Percentiles rank a stretch among this genome's conserved stretches.
Evolutionary conservation across 1,140 invertebrate species (phyloP).

Genomic region (Drosophila cardini): DNA sequence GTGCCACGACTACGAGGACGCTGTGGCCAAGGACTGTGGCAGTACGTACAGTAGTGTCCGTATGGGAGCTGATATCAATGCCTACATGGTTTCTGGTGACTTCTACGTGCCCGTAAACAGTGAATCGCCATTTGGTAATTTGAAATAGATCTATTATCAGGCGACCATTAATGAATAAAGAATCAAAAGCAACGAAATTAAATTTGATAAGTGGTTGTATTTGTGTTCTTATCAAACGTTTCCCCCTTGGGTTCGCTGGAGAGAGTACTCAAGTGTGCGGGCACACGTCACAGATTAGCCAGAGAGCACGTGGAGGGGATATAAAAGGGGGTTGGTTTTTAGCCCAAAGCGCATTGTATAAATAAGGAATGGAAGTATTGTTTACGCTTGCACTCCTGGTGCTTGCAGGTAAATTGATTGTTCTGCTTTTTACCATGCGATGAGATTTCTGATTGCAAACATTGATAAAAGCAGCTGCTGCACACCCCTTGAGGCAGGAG

Average conservation of each 20-base stretch:
- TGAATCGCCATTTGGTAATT: constrained; percentile 28
- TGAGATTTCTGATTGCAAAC: constrained; percentile 15
- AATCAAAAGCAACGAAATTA: neutral
- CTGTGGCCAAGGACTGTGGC: constrained; percentile 45
- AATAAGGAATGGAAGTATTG: constrained; percentile 24
- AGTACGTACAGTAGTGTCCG: constrained; percentile 51
- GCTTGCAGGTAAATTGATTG: constrained; percentile 21
- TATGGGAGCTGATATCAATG: constrained; percentile 45
- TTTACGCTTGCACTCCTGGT: constrained; percentile 19
- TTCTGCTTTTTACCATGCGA: neutral
- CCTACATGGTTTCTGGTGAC: constrained; percentile 27
- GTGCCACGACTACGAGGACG: constrained; percentile 36
- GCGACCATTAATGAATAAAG: constrained; percentile 10
- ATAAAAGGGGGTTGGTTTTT: neutral
- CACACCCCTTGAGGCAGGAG: neutral
- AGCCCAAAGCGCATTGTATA: constrained; percentile 7
- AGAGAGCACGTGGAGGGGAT: neutral
- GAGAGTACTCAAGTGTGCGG: constrained; percentile 15
- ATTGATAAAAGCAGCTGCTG: constrained; percentile 1
- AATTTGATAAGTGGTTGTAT: constrained; percentile 9
- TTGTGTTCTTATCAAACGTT: neutral
- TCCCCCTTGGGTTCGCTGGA: constrained; percentile 19
- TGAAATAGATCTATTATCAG: constrained; percentile 15
- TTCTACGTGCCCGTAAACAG: constrained; percentile 59
- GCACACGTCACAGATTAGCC: constrained; percentile 34